phyloP scores from a whole-genome alignment of 2,797 vertebrate genomes.

The Cirrhinus molitorella region DNA sequence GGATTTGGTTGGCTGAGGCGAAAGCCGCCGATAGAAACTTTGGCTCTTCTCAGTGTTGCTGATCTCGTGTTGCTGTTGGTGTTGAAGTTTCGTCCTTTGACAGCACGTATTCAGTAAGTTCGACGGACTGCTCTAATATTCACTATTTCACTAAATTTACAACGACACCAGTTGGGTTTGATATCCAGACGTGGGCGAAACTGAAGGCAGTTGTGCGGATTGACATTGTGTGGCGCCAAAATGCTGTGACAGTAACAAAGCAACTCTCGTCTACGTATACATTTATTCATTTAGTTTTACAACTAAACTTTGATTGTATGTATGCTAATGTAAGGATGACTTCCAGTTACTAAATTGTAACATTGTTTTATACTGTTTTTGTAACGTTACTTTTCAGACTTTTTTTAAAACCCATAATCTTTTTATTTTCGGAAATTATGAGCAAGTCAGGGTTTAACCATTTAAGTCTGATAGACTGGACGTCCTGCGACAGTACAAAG shows the following conservation, averaged over 20 bases:
- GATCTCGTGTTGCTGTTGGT: not conserved
- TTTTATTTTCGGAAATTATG: not conserved
- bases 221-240: constrained; percentile 17
- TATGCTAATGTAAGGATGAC: not conserved
- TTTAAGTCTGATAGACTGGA: not conserved
- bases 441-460: not conserved
- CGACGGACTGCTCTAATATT: not conserved
- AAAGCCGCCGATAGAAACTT: not conserved
- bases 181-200: not conserved
- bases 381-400: no score
- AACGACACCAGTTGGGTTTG: not conserved
- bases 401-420: not conserved
- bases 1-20: constrained; percentile 14
- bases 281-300: not conserved
- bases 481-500: not conserved
- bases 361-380: not conserved
- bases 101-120: constrained; percentile 7
- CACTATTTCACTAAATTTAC: not conserved
- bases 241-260: not conserved
- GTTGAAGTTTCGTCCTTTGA: not conserved
- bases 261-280: not conserved
- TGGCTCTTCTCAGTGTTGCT: not conserved
- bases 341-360: not conserved
- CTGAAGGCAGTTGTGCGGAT: no score
- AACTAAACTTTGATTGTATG: not conserved